phyloP scores from a whole-genome alignment of 1,140 invertebrate species.

The Xylocopa sonorina region DNA sequence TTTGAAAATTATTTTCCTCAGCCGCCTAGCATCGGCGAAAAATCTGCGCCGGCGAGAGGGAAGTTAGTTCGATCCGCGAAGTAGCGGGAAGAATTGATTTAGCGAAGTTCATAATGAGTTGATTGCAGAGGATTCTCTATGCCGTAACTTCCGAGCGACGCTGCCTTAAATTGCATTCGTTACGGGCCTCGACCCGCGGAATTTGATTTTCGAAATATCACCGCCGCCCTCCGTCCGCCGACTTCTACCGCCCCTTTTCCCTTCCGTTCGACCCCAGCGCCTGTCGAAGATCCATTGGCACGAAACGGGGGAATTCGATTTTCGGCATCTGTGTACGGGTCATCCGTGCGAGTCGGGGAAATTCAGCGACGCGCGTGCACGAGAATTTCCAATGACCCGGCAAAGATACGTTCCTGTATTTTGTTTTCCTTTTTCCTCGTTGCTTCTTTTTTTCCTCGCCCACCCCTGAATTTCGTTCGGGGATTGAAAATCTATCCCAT shows the following conservation, averaged over 20 bases:
- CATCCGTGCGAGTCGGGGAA: constrained; percentile 49
- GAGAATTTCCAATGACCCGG: constrained; percentile 33
- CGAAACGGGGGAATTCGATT: constrained; percentile 59
- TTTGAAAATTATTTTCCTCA: no score
- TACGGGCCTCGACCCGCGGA: constrained; percentile 41
- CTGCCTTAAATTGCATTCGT: constrained; percentile 59
- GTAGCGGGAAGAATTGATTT: constrained; percentile 49
- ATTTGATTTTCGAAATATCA: constrained; percentile 65
- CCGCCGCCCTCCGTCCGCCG: background rate
- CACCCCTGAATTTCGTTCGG: background rate
- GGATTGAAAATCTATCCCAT: background rate
- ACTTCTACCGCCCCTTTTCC: no score
- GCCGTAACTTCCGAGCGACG: constrained; percentile 49
- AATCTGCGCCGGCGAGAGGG: background rate
- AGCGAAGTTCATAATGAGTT: constrained; percentile 59
- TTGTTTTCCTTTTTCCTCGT: background rate
- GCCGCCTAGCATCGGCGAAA: no score
- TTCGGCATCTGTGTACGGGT: constrained; percentile 55
- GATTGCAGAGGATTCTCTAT: constrained; percentile 60
- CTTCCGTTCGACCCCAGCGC: background rate
- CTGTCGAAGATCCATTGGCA: constrained; percentile 35
- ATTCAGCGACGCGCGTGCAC: constrained; percentile 29
- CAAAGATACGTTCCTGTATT: constrained; percentile 1
- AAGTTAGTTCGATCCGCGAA: constrained; percentile 31
- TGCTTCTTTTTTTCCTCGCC: background rate